Evolutionary conservation across 2,797 vertebrate genomes (phyloP).

Genomic region (Thalassophryne amazonica): DNA sequence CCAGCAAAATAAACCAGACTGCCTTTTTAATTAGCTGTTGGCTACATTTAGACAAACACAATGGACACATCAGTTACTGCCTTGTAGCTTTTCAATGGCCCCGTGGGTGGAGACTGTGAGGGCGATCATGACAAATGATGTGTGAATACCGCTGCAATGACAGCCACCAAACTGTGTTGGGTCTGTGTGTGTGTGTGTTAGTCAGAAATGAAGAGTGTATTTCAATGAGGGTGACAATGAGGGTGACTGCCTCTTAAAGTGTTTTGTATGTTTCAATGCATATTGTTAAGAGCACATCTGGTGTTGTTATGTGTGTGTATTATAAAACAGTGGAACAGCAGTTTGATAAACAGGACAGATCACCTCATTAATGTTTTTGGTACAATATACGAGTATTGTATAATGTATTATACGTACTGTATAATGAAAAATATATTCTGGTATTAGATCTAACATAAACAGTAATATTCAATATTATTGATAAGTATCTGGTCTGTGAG

Average conservation of each 20-base stretch:
- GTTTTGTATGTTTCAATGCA: neutral
- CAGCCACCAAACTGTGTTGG: conserved; percentile 4
- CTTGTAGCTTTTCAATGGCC: conserved; percentile 27
- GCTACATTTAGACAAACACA: conserved; percentile 53
- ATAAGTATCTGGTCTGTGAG: neutral
- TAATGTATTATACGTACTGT: too few species aligned
- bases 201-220: neutral
- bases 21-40: conserved; percentile 50
- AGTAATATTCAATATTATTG: too few species aligned
- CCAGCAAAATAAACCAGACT: conserved; percentile 29
- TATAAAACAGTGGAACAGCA: too few species aligned
- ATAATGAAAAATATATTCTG: too few species aligned
- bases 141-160: conserved; percentile 14
- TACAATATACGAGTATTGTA: too few species aligned
- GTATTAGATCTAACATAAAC: too few species aligned
- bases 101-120: neutral
- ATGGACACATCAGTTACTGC: conserved; percentile 42
- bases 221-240: neutral
- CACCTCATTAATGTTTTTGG: too few species aligned
- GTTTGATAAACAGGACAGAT: too few species aligned
- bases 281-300: too few species aligned
- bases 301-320: too few species aligned
- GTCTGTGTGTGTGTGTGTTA: neutral
- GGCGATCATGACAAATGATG: conserved; percentile 27
- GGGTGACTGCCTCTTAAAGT: neutral